Evolutionary conservation across 2,888 invertebrate species (phyloP), one percentile per base, ranked within the genome.

Genomic region (Augiades crinisus): DNA sequence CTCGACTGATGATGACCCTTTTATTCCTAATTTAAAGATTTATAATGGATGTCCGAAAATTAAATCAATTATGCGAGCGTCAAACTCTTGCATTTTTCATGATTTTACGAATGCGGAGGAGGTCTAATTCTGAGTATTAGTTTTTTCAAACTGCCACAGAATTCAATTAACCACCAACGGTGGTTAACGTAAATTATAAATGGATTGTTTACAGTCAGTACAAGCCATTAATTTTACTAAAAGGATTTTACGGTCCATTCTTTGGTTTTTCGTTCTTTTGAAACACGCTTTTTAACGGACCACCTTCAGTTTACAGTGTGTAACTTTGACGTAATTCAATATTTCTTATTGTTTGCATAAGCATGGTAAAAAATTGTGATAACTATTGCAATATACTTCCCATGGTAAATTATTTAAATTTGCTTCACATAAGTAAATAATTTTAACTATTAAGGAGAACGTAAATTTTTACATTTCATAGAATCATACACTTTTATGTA

Each of bases 21-120:
- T 37, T 16, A 24, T 14, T 10, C 12, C 24, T 49, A 34, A 47
- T 41, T 22, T 41, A 49, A 41, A 41, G 47, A 40, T 41, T 49
- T 14, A 10, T 33, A 49, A 40, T 49, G 22, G 33, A 49, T 31
- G n/a, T 14, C 5, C 14, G 22, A 49, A 49, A 49, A 49, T 41
- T 49, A 49, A 49, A 49, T 49, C 49, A 49, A 49, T 49, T 33
- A 49, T 49, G 49, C 49, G 17, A 41, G 49, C 49, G 49, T 49
- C 33, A 49, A 47, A 41, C 30, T 49, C 40, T 40, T 49, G 49
- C 40, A 49, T 49, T 24, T 49, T 49, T 49, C 49, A 49, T 49
- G 40, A 14, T 12, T 14, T 30, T 40, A 14, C 47, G 38, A 30
- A 38, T 40, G 31, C n/a, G n/a, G n/a, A 31, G 38, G 47, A 24